Percentiles rank a stretch among this genome's conserved stretches.
phyloP scores from a whole-genome alignment of 2,797 vertebrate genomes.

The Spatula versicolor region DNA sequence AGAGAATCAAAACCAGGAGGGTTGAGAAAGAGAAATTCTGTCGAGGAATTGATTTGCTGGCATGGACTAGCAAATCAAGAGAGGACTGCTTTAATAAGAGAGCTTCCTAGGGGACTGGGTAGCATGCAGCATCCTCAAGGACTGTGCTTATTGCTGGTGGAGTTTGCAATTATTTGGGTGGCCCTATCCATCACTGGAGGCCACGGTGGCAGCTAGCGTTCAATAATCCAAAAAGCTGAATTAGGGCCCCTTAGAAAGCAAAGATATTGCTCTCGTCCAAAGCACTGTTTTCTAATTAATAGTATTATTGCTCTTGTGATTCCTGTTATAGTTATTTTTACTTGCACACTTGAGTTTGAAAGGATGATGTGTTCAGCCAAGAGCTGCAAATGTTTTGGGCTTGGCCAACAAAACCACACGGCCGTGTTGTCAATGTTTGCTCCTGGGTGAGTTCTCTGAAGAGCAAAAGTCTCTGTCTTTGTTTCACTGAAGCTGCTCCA shows the following conservation, averaged over 20 bases:
- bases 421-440: not conserved
- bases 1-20: slow-evolving; percentile 27
- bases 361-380: not conserved
- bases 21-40: not conserved
- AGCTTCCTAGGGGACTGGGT: not conserved
- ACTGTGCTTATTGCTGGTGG: not conserved
- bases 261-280: not conserved
- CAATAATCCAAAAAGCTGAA: not conserved
- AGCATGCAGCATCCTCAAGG: not conserved
- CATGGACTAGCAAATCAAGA: not conserved
- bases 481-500: not conserved
- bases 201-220: not conserved
- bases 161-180: not conserved
- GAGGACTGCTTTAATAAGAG: not conserved
- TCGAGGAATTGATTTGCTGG: slow-evolving; percentile 8
- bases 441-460: not conserved
- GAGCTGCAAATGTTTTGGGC: not conserved
- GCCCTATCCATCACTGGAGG: rapidly evolving
- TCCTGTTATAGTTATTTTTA: not conserved
- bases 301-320: not conserved
- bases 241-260: not conserved
- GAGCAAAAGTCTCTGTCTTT: not conserved
- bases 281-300: not conserved
- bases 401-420: not conserved
- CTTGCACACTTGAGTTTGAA: not conserved